Evolutionary conservation across 2,888 invertebrate genomes (phyloP).

Genomic region (Theretra japonica): DNA sequence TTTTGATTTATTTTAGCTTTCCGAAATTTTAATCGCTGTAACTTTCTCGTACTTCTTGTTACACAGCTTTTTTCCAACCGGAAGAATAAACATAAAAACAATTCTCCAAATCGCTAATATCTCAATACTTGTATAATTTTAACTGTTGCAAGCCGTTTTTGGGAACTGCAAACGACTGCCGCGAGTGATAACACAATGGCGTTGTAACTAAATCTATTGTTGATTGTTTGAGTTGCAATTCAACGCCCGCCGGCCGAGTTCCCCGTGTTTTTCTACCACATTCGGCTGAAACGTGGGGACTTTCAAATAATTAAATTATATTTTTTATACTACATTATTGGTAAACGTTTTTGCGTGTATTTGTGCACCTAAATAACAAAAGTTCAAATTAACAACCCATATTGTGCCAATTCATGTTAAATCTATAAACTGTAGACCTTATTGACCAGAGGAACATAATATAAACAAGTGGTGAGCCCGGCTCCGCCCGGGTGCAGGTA

Average conservation of each 20-base stretch:
- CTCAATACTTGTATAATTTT: neutral
- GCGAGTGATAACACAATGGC: neutral
- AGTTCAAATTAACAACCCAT: too few species aligned
- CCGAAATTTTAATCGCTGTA: too few species aligned
- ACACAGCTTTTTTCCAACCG: neutral
- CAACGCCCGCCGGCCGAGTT: neutral
- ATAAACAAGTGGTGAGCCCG: too few species aligned
- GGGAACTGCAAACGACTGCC: constrained; percentile 1
- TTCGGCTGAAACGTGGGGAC: neutral
- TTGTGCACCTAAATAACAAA: too few species aligned
- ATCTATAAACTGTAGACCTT: too few species aligned
- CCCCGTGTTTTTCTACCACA: neutral
- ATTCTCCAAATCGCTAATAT: neutral
- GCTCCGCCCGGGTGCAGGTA: too few species aligned
- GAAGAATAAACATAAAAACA: neutral
- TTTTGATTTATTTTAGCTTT: too few species aligned
- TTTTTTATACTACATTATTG: neutral
- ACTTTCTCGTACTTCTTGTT: neutral
- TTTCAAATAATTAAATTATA: neutral
- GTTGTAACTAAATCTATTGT: constrained; percentile 11
- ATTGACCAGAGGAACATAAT: too few species aligned
- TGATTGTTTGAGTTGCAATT: neutral
- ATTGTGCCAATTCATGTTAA: too few species aligned
- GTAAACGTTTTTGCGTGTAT: too few species aligned
- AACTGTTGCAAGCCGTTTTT: constrained; percentile 10